phyloP scores from a whole-genome alignment of 2,113 vertebrate genomes.

The Anthoscopus minutus region DNA sequence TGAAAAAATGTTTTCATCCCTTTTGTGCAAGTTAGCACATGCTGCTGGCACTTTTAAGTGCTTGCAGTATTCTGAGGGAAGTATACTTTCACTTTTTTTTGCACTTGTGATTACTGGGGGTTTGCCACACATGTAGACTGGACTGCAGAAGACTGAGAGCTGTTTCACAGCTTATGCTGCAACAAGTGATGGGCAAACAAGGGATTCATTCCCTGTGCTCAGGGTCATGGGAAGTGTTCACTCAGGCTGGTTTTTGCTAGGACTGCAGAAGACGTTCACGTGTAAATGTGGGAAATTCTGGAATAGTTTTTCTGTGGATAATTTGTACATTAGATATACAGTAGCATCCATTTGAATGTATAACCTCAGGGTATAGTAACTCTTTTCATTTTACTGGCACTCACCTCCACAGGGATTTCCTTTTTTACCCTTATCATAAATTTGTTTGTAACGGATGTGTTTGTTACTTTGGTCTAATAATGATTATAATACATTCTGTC shows the following conservation, averaged over 20 bases:
- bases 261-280: background rate
- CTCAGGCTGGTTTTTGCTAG: background rate
- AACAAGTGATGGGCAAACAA: background rate
- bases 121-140: background rate
- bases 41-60: background rate
- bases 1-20: background rate
- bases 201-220: background rate
- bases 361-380: background rate
- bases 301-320: background rate
- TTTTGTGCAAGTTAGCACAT: background rate
- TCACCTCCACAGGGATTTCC: background rate
- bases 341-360: background rate
- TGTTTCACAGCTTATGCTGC: background rate
- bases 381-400: background rate
- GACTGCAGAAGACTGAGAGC: background rate
- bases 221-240: background rate
- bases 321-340: background rate
- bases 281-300: background rate
- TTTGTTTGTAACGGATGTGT: background rate
- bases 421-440: background rate
- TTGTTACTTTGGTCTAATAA: constrained; percentile 7
- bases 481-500: background rate
- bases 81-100: background rate
- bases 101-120: background rate
- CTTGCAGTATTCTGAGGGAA: background rate